A percentile compares a stretch with the other conserved stretches of the same genome.
Evolutionary conservation across 2,113 vertebrate genomes (phyloP).

Genomic region (Morone chrysops): DNA sequence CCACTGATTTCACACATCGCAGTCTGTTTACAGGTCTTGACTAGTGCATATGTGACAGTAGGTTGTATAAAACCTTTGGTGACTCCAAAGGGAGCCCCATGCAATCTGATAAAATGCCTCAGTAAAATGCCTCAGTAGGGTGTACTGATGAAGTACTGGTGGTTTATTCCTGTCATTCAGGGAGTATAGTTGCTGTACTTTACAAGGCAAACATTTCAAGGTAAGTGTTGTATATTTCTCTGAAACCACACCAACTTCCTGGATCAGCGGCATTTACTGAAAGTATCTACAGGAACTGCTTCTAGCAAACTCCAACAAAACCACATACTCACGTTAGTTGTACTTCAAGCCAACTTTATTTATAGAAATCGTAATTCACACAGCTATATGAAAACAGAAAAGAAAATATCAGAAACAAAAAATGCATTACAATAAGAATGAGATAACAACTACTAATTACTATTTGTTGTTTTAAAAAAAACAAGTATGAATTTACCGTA

Average conservation of each 20-base stretch:
- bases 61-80: neutral
- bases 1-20: neutral
- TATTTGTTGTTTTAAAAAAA: neutral
- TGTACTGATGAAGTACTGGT: no score
- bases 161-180: neutral
- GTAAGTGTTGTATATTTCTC: neutral
- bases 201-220: neutral
- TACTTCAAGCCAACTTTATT: neutral
- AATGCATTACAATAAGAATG: neutral
- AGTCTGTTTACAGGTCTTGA: neutral
- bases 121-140: neutral
- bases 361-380: slow-evolving; percentile 5
- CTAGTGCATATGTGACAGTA: neutral
- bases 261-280: slow-evolving; percentile 45
- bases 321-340: neutral
- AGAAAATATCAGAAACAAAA: neutral
- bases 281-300: slow-evolving; percentile 9
- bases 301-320: neutral
- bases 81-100: neutral
- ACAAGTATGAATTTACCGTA: neutral
- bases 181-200: neutral
- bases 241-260: slow-evolving; percentile 57
- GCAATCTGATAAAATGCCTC: neutral
- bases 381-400: neutral
- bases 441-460: neutral